Evolutionary conservation across 1,140 invertebrate species (phyloP).

Genomic region (Brachionus paranguensis): DNA sequence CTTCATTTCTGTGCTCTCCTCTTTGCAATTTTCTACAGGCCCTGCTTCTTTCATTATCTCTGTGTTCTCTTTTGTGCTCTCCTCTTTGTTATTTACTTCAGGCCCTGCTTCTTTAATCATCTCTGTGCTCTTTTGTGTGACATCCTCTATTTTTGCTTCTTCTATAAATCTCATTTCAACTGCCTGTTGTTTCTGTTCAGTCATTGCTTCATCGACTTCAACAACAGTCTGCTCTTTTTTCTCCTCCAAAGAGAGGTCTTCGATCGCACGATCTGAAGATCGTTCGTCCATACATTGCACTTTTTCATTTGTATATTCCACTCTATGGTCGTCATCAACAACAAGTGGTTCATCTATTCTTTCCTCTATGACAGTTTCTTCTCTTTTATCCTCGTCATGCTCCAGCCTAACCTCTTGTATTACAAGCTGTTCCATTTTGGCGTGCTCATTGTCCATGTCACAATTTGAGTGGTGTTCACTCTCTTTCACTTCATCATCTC

Average conservation of each 20-base stretch:
- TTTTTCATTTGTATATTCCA: neutral
- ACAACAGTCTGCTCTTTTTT: neutral
- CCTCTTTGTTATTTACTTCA: too few relatives aligned
- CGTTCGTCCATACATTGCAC: neutral
- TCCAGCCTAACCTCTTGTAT: neutral
- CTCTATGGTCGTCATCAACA: neutral
- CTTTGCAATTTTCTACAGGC: too few relatives aligned
- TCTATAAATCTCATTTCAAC: too few relatives aligned
- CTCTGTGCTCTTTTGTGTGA: too few relatives aligned
- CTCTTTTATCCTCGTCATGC: neutral
- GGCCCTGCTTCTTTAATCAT: too few relatives aligned
- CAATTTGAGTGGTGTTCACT: neutral
- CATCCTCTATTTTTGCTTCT: too few relatives aligned
- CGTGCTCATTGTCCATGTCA: neutral
- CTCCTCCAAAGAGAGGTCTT: neutral
- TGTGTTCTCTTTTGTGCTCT: too few relatives aligned
- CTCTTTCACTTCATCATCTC: neutral
- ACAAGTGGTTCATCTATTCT: neutral
- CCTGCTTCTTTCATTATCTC: too few relatives aligned
- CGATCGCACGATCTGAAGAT: too few relatives aligned
- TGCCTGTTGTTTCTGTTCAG: neutral
- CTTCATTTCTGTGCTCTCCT: neutral
- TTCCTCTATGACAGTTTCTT: neutral
- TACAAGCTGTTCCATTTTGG: neutral
- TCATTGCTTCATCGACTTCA: neutral